Base-by-base conservation (phyloP, 1,140 invertebrate genomes). In the Sesamia nonagrioides region DNA sequence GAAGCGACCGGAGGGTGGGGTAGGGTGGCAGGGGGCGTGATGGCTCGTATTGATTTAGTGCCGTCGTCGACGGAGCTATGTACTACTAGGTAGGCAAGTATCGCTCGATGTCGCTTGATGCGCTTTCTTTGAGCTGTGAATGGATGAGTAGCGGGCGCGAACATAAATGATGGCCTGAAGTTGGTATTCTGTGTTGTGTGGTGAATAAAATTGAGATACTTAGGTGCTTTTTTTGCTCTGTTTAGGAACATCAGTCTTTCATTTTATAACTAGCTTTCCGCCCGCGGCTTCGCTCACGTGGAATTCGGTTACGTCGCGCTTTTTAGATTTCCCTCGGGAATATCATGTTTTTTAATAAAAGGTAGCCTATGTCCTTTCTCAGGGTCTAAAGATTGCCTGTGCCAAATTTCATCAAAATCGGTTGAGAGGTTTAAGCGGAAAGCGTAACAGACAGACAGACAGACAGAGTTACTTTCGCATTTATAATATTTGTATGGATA, bases 1-100 rank as follows among this genome's bases (percentile, higher is more conserved):
- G 82, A 89, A 88, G 85, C 82, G 82, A 50, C 82, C 27, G 78
- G 81, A 84, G 84, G 86, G 80, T 63, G 50, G 50, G 78, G 82
- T 78, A 76, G 83, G 82, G 81, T 80, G 79, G 87, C 85, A 9
- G 87, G 81, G 91, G 91, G 90, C 82, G 90, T 94, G 94, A 95
- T 94, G 94, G 93, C 90, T 92, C 92, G 95, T 95, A 95, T 95
- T 95, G 94, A 95, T 95, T 95, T 95, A 95, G 92, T 95, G 95
- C 94, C 93, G 92, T 95, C 93, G 93, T 94, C 93, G 93, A 91
- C 91, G 90, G 81, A 88, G 92, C 90, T 94, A 93, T 92, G 90
- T 94, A 93, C 88, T 91, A 83, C 79, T 92, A 89, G 90, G 83
- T 92, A 88, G 91, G 88, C 88, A 88, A 88, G 87, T 91, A 91